Evolutionary conservation across 1,140 invertebrate genomes (phyloP).

Genomic region (Aphidius ervi): DNA sequence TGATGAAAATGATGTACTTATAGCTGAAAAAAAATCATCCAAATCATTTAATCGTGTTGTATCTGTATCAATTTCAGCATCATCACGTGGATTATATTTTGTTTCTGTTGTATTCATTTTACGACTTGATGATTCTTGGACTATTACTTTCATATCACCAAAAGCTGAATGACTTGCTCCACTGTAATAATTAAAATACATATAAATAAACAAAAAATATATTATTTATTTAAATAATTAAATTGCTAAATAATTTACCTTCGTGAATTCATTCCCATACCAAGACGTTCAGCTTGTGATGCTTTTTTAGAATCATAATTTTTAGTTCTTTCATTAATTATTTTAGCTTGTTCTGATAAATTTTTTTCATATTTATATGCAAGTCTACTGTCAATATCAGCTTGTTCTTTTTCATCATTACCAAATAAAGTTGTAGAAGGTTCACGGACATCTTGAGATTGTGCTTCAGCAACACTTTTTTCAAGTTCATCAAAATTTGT

Average conservation of each 20-base stretch:
- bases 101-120: constrained; percentile 37
- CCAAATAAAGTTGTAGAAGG: constrained; percentile 45
- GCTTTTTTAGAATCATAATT: constrained; percentile 82
- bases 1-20: constrained; percentile 23
- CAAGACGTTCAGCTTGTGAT: constrained; percentile 84
- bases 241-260: constrained; percentile 45
- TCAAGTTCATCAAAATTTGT: constrained; percentile 96
- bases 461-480: constrained; percentile 73
- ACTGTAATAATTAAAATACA: constrained; percentile 41
- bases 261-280: constrained; percentile 79
- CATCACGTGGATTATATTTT: constrained; percentile 30
- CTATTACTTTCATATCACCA: constrained; percentile 88
- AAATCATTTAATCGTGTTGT: constrained; percentile 26
- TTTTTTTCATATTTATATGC: constrained; percentile 75
- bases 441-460: constrained; percentile 67
- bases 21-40: constrained; percentile 31
- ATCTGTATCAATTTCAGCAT: constrained; percentile 30
- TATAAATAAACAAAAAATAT: constrained; percentile 28
- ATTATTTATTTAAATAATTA: not conserved
- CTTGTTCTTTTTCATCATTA: constrained; percentile 56
- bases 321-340: constrained; percentile 74
- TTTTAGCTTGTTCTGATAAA: constrained; percentile 71
- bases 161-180: constrained; percentile 89
- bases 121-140: constrained; percentile 65
- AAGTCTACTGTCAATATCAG: constrained; percentile 69